These are phyloP conservation scores for Atherinosoma microstoma DNA, from an alignment of 2,797 vertebrate species.

Conservation along the genomic window DNA sequence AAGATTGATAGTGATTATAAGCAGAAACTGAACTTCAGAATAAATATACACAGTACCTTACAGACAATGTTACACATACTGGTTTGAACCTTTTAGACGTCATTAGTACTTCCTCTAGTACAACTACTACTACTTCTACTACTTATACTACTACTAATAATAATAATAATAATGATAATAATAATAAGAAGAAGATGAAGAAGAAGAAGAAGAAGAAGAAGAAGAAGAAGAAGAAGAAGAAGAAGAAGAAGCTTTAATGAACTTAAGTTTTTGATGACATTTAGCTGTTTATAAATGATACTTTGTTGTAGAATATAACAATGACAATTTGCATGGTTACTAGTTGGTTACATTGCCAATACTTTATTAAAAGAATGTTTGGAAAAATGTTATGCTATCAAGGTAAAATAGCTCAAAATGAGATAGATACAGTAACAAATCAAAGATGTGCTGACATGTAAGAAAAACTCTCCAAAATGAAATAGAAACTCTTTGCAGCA, in stretches of 20 bases:
- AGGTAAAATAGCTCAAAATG: not conserved
- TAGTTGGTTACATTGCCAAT: not conserved
- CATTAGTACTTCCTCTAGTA: not conserved
- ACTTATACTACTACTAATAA: not conserved
- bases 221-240: not conserved
- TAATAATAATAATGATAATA: not conserved
- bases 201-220: not conserved
- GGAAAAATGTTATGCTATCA: not conserved
- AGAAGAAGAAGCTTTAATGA: no score
- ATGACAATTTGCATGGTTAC: not conserved
- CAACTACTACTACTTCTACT: no score
- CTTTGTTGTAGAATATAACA: no score
- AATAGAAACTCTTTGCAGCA: not conserved
- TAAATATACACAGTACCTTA: slow-evolving; percentile 15
- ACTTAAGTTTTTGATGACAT: not conserved
- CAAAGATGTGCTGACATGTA: not conserved
- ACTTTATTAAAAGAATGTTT: not conserved
- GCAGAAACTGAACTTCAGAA: slow-evolving; percentile 9
- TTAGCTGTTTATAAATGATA: not conserved
- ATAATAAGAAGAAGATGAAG: not conserved
- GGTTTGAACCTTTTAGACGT: not conserved
- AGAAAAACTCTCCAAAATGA: not conserved
- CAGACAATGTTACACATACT: not conserved
- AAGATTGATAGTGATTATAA: slow-evolving; percentile 20
- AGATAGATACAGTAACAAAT: not conserved